phyloP scores from a whole-genome alignment of 2,797 vertebrate genomes.

The Mallotus villosus region DNA sequence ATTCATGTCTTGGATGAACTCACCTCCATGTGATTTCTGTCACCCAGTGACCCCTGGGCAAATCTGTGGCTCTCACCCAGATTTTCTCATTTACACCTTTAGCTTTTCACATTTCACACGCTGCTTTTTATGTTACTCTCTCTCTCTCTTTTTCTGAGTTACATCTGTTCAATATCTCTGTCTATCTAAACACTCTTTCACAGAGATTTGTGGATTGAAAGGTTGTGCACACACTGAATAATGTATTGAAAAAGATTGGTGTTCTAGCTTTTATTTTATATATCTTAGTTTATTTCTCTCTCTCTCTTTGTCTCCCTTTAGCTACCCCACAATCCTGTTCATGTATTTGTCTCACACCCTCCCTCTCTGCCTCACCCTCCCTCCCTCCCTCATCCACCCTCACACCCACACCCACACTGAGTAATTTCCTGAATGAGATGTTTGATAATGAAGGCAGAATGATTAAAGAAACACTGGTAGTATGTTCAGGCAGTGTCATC shows the following conservation, averaged over 20 bases:
- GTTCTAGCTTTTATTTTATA: constrained; percentile 26
- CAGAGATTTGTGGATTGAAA: constrained; percentile 15
- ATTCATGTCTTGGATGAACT: background rate
- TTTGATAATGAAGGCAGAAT: constrained; percentile 42
- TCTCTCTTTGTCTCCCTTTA: background rate
- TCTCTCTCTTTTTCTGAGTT: no score
- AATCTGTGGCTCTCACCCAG: background rate
- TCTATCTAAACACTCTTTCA: background rate
- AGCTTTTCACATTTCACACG: no score
- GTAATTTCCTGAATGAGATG: constrained; percentile 28
- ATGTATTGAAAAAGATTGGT: constrained; percentile 57
- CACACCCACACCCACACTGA: background rate
- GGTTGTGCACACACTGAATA: constrained; percentile 65
- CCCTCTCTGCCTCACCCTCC: background rate
- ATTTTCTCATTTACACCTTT: background rate
- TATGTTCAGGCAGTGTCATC: background rate
- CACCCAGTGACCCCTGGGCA: background rate
- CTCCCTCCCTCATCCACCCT: background rate
- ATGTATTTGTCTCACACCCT: background rate
- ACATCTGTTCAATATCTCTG: no score
- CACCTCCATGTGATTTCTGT: background rate
- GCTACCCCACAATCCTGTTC: constrained; percentile 5
- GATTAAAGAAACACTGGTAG: background rate
- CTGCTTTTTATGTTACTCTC: no score
- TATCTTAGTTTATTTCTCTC: constrained; percentile 2